Conservation (phyloP, 2,797 vertebrate species). For the Sparus aurata region DNA sequence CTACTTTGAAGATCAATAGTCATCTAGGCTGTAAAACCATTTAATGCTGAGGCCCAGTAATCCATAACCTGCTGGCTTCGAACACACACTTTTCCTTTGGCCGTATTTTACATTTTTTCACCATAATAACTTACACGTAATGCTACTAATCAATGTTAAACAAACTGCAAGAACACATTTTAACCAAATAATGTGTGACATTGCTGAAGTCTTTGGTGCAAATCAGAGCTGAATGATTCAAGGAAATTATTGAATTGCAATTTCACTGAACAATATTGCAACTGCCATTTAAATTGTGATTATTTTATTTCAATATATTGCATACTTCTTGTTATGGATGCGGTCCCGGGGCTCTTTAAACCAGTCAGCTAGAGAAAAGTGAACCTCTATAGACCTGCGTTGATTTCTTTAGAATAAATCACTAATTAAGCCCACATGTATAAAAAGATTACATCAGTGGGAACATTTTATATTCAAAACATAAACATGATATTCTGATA, state of each 20-base stretch:
- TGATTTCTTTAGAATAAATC: neutral
- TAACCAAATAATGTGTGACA: neutral
- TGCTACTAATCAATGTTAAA: neutral
- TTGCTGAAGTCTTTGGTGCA: neutral
- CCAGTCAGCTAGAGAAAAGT: neutral
- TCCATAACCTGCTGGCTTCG: conserved; percentile 42
- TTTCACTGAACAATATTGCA: conserved; percentile 1
- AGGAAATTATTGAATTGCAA: neutral
- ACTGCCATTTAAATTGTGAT: neutral
- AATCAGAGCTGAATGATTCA: neutral
- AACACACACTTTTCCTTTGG: conserved; percentile 50
- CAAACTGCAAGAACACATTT: neutral
- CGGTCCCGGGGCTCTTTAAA: too few relatives aligned
- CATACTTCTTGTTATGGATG: too few relatives aligned
- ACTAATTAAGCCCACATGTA: neutral
- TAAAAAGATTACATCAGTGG: neutral
- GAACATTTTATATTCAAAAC: neutral
- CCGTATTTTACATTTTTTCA: conserved; percentile 16
- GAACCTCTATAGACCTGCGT: neutral
- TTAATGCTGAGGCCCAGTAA: conserved; percentile 51
- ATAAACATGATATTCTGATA: neutral
- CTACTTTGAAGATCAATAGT: conserved; percentile 62
- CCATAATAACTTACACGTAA: conserved; percentile 15
- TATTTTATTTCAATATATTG: too few relatives aligned
- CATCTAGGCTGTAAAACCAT: conserved; percentile 43